A percentile compares a stretch with the other conserved stretches of the same genome.
Conservation (phyloP, 2,888 invertebrate species). For the Heliconius ethilla region DNA sequence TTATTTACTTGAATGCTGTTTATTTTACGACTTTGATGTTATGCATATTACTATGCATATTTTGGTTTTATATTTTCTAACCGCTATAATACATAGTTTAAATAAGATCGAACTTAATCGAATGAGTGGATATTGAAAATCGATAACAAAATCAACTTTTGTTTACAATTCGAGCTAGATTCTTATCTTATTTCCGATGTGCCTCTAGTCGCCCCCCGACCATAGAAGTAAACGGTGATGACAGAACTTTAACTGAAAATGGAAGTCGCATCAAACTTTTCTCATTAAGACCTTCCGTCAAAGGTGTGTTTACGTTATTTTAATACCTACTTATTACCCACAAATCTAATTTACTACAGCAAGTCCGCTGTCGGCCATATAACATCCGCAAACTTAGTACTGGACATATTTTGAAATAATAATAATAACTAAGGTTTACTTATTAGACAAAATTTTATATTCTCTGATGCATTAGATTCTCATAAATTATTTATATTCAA, state of each 20-base stretch:
- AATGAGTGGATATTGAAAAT: conserved; percentile 61
- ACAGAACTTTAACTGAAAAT: conserved; percentile 78
- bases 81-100: neutral
- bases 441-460: neutral
- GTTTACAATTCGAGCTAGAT: conserved; percentile 67
- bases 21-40: neutral
- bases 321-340: conserved; percentile 64
- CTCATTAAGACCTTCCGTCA: conserved; percentile 79
- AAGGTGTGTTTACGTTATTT: conserved; percentile 79
- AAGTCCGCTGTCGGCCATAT: conserved; percentile 33
- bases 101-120: conserved; percentile 34
- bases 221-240: conserved; percentile 73
- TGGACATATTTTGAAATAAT: conserved; percentile 7
- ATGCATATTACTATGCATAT: neutral
- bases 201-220: conserved; percentile 57
- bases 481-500: neutral
- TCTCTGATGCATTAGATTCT: neutral
- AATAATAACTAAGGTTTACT: neutral
- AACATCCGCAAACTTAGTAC: conserved; percentile 22
- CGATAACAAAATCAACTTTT: conserved; percentile 70
- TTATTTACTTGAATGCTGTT: neutral
- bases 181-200: conserved; percentile 62
- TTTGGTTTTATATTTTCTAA: neutral
- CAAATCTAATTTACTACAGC: conserved; percentile 60
- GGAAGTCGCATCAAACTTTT: conserved; percentile 79